Base-by-base conservation (phyloP, 2,888 invertebrate genomes). In the Amphipoea oculea region DNA sequence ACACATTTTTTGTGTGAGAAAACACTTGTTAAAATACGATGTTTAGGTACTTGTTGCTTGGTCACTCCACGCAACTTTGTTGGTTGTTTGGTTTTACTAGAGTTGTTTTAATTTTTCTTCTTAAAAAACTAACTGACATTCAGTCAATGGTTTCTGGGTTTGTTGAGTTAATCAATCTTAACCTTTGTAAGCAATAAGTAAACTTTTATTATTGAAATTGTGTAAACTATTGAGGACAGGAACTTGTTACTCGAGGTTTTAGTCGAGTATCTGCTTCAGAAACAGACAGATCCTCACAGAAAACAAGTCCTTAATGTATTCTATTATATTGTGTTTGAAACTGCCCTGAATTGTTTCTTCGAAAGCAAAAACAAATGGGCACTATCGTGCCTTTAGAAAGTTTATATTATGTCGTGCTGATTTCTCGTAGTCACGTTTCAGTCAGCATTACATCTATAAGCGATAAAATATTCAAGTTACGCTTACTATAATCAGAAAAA, bases 351-450 rank as follows among this genome's bases (percentile, higher is more conserved):
- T 17, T 45, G 12, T 20, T 57, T n/a, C 2, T 29, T 76, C 2
- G 5, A 42, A 73, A 81, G 29, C 48, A 20, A 51, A 40, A 65
- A 36, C 11, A 14, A 36, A 51, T 66, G 42, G 51, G 7, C 60
- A 54, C 36, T 51, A 29, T 7, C 36, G 73, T 80, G 79, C 80
- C 79, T 80, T 51, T 42, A 80, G 20, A 45, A 36, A 54, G 42
- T 72, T 36, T 60, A 51, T 29, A 66, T 14, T 7, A 79, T 66
- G 29, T 79, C 60, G 14, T 73, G n/a, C 42, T 60, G 60, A 67
- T 42, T 29, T 48, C 54, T 70, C 23, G 45, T 36, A 20, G 2
- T n/a, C 54, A 60, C 29, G 40, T 66, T 36, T 23, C 14, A 78
- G 42, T 36, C 45, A 78, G 78, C 45, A 68, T 67, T 29, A 60